phyloP scores from a whole-genome alignment of 1,140 invertebrate genomes.

The Callitettix versicolor region DNA sequence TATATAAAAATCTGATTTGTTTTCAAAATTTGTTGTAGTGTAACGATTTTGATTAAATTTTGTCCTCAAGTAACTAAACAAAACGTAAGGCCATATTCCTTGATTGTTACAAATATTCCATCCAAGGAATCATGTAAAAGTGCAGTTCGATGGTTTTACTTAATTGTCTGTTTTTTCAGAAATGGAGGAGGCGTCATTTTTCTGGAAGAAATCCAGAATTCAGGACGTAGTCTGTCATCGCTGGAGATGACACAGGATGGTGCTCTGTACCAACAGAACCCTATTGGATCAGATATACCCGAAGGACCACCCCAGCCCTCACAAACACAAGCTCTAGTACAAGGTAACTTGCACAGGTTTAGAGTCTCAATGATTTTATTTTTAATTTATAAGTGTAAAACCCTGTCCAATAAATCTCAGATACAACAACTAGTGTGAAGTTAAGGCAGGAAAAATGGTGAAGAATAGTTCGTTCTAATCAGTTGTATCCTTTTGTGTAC shows the following conservation, averaged over 20 bases:
- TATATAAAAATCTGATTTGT: no score
- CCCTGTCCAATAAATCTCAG: neutral
- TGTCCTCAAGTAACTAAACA: no score
- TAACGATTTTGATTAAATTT: no score
- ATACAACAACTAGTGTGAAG: neutral
- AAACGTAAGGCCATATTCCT: no score
- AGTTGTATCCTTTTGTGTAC: no score
- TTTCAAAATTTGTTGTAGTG: no score
- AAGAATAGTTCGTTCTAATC: no score
- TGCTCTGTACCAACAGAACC: no score
- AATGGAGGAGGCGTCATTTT: conserved; percentile 14
- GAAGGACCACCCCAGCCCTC: neutral
- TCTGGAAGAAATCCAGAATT: conserved; percentile 16
- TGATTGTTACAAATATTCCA: no score
- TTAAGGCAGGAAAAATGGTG: neutral
- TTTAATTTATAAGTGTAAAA: neutral
- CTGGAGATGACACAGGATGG: conserved; percentile 3
- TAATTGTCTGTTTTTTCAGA: conserved; percentile 1
- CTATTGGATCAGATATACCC: neutral
- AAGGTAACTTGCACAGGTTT: neutral
- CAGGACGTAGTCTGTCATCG: conserved; percentile 12
- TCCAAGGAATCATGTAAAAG: no score
- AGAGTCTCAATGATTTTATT: neutral
- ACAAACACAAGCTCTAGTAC: neutral
- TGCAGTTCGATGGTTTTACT: no score